phyloP scores from a whole-genome alignment of 1,140 invertebrate species.

The Aphelinus certus region DNA sequence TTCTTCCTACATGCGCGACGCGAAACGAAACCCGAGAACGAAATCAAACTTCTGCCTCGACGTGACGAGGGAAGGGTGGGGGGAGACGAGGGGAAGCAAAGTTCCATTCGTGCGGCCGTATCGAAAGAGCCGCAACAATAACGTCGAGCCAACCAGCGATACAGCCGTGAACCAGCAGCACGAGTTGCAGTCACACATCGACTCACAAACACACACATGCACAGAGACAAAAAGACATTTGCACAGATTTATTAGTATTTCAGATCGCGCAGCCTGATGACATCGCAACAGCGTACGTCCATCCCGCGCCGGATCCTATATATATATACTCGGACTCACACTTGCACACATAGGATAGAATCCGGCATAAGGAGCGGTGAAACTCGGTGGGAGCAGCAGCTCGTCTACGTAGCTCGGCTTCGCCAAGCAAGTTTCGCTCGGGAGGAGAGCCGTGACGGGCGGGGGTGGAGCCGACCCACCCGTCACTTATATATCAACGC shows the following conservation, averaged over 20 bases:
- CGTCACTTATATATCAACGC: constrained; percentile 40
- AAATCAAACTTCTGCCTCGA: too few species aligned
- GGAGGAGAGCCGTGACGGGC: constrained; percentile 57
- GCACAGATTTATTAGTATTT: constrained; percentile 8
- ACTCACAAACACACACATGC: too few species aligned
- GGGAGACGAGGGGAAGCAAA: too few species aligned
- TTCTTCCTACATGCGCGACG: too few species aligned
- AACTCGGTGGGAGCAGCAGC: constrained; percentile 58
- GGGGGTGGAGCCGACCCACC: constrained; percentile 57
- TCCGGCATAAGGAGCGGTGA: constrained; percentile 51
- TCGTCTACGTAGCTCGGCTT: constrained; percentile 47
- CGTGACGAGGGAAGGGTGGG: too few species aligned
- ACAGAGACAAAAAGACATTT: too few species aligned
- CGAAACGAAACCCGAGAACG: too few species aligned
- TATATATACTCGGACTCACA: background rate
- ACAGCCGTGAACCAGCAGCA: too few species aligned
- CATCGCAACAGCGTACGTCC: constrained; percentile 47
- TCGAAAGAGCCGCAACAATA: too few species aligned
- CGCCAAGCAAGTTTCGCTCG: constrained; percentile 61
- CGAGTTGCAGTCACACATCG: too few species aligned
- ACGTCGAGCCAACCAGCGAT: too few species aligned
- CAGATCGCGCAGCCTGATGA: constrained; percentile 51
- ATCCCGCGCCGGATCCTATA: constrained; percentile 13
- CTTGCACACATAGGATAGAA: constrained; percentile 32
- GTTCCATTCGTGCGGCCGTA: too few species aligned